Base-by-base conservation (phyloP, 2,888 invertebrate species). In the Phoenoteleia sp. region DNA sequence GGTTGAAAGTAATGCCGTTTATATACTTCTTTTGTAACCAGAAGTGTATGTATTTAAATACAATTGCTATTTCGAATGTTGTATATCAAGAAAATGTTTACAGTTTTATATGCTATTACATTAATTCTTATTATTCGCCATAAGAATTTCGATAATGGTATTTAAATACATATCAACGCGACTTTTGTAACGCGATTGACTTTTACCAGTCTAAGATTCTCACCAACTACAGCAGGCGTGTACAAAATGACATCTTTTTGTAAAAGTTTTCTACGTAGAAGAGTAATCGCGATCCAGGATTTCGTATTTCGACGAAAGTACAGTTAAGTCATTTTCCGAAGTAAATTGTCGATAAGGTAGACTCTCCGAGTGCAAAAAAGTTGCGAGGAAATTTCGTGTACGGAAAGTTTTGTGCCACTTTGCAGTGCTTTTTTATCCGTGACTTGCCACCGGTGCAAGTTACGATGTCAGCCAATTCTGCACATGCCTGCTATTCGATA, bases 91-190 rank as follows among this genome's bases (percentile, higher is more conserved):
- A 69, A 64, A 62, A 39, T 23, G 64, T 76, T 64, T 82, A 56
- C 56, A 71, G n/a, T 76, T 76, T 82, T 71, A 62, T 75, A 64
- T 19, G 23, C 45, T 4, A 17, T 66, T 62, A 15, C 42, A 23
- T 79, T 79, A 17, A n/a, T 42, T 36, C 15, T 54, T 72, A 45
- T 56, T 33, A 15, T 64, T 80, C 52, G 25, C 54, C 62, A 45
- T 62, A 36, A 58, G 36, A 9, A 39, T 69, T 81, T 81, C 52
- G 13, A 62, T 39, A 25, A 62, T 47, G 25, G 75, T 75, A 81
- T 75, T 81, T 81, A 81, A 81, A 81, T 81, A 76, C 81, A 81
- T 75, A 81, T 81, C 75, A 81, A 56, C n/a, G 42, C 25, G 21
- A 74, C 49, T 67, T 81, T 81, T 81, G 27, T 60, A 72, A 66